These are phyloP conservation scores for Pygocentrus nattereri DNA, from an alignment of 2,797 vertebrate genomes.

Conservation along the genomic window DNA sequence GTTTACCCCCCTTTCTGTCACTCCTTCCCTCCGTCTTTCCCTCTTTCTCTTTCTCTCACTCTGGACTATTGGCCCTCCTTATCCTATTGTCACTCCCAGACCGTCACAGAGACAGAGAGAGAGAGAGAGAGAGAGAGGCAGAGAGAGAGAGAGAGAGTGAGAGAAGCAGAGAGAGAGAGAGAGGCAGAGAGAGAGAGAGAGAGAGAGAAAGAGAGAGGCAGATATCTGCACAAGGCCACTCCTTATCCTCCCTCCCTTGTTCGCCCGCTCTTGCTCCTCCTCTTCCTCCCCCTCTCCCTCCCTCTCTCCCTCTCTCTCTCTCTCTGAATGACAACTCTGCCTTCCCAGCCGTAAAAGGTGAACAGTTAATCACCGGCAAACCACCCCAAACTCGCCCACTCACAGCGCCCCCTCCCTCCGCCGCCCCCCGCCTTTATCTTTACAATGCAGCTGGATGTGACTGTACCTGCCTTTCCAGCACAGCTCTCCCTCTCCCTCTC, in stretches of 20 bases:
- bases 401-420: slow-evolving; percentile 45
- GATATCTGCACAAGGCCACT: slow-evolving; percentile 80
- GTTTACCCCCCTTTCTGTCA: slow-evolving; percentile 7
- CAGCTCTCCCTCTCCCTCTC: slow-evolving; percentile 3
- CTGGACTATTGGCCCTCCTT: slow-evolving; percentile 63
- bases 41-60: slow-evolving; percentile 42
- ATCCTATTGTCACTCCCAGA: slow-evolving; percentile 69
- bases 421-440: slow-evolving; percentile 54
- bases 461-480: slow-evolving; percentile 71
- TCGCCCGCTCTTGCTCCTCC: slow-evolving; percentile 6
- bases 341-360: slow-evolving; percentile 82
- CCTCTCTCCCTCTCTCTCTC: slow-evolving; percentile 69
- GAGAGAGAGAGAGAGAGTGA: slow-evolving; percentile 67
- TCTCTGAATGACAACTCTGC: slow-evolving; percentile 77
- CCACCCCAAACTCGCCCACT: slow-evolving; percentile 61
- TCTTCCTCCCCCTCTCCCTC: slow-evolving; percentile 24
- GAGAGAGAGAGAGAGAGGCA: slow-evolving; percentile 68
- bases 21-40: background rate
- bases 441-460: slow-evolving; percentile 74
- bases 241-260: slow-evolving; percentile 73
- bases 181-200: slow-evolving; percentile 69
- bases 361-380: slow-evolving; percentile 80
- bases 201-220: slow-evolving; percentile 65
- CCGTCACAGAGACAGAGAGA: slow-evolving; percentile 70
- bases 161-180: slow-evolving; percentile 65